Percentiles rank a stretch among this genome's conserved stretches.
Evolutionary conservation across 2,113 vertebrate genomes (phyloP).

Genomic region (Nothoprocta pentlandii): DNA sequence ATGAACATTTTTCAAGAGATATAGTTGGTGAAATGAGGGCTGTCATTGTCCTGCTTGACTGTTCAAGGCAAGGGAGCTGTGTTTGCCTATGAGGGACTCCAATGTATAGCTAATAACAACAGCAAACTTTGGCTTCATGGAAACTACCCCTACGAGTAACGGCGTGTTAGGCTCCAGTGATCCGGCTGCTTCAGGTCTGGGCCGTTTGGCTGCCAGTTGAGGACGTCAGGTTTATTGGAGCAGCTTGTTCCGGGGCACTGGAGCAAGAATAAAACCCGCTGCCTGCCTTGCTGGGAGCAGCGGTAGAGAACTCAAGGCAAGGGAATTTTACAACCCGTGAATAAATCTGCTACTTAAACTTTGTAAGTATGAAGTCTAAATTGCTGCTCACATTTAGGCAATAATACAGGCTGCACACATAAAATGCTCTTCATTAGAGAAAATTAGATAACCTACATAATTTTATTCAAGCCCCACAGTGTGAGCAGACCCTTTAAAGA

Average conservation of each 20-base stretch:
- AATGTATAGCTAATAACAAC: background rate
- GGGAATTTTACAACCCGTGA: background rate
- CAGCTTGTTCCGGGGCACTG: background rate
- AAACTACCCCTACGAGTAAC: background rate
- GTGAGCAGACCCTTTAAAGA: background rate
- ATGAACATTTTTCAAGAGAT: background rate
- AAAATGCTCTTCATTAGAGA: background rate
- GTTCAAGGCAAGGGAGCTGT: accelerated
- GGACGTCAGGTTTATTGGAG: background rate
- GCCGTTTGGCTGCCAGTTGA: background rate
- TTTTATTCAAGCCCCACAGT: background rate
- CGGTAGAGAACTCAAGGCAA: background rate
- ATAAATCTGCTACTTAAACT: background rate
- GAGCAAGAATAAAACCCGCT: background rate
- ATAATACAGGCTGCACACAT: background rate
- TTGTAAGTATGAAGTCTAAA: slow-evolving; percentile 27
- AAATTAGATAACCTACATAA: background rate
- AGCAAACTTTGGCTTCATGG: background rate
- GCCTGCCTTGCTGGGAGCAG: background rate
- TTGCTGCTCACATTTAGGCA: slow-evolving; percentile 9
- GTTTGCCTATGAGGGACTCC: background rate
- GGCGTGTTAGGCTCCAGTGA: accelerated
- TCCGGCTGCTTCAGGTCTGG: background rate
- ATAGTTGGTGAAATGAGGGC: background rate
- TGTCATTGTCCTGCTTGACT: background rate